A percentile compares a stretch with the other conserved stretches of the same genome.
These are phyloP conservation scores for Neoarius graeffei DNA, from an alignment of 2,113 vertebrate species.

Conservation along the genomic window DNA sequence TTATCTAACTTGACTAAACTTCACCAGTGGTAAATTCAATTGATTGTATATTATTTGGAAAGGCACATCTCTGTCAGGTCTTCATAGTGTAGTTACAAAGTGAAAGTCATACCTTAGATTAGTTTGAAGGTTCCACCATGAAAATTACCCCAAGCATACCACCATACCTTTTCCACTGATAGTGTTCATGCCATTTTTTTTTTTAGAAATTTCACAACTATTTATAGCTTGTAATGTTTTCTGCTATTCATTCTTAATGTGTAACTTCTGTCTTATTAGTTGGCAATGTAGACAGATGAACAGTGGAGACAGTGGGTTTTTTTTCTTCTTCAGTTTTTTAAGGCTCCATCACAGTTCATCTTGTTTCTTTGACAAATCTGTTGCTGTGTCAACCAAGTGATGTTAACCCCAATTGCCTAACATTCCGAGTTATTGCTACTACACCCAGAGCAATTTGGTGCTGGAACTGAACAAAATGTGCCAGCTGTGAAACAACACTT, in stretches of 20 bases:
- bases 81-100: background rate
- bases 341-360: background rate
- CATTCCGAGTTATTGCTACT: background rate
- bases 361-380: background rate
- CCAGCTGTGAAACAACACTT: background rate
- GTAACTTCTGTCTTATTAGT: background rate
- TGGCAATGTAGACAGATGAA: too few relatives aligned
- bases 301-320: too few relatives aligned
- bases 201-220: background rate
- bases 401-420: background rate
- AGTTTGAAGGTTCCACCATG: background rate
- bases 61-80: background rate
- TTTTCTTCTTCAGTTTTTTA: background rate
- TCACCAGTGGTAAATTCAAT: background rate
- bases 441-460: background rate
- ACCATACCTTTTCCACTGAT: too few relatives aligned
- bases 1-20: background rate
- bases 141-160: background rate
- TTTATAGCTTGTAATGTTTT: background rate
- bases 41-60: background rate
- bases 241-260: background rate
- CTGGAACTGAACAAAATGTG: background rate
- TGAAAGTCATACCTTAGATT: background rate
- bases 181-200: too few relatives aligned
- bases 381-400: constrained; percentile 33